Percentiles rank a stretch among this genome's conserved stretches.
These are phyloP conservation scores for Scomber colias DNA, from an alignment of 2,113 vertebrate genomes.

Conservation along the genomic window DNA sequence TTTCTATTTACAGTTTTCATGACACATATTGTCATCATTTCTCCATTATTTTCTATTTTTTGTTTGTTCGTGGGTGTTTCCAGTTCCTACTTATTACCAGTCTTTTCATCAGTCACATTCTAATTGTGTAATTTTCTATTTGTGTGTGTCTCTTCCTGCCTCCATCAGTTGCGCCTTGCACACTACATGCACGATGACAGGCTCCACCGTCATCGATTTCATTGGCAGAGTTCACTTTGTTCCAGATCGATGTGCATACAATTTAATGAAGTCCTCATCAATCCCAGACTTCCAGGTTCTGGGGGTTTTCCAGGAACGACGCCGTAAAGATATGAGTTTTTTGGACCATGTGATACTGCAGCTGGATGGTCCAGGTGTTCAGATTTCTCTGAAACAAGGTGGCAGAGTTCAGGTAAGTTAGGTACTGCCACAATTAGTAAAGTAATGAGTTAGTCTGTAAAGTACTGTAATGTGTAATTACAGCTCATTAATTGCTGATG, in stretches of 20 bases:
- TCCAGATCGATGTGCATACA: constrained; percentile 51
- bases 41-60: no score
- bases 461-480: no score
- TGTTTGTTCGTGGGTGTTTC: no score
- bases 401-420: constrained; percentile 42
- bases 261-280: neutral
- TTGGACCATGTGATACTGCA: constrained; percentile 45
- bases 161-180: constrained; percentile 39
- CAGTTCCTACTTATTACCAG: no score
- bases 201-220: constrained; percentile 30
- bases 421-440: neutral
- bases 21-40: no score
- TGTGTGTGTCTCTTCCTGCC: neutral
- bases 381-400: constrained; percentile 48
- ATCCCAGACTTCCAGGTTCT: constrained; percentile 30
- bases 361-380: neutral
- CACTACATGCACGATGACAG: constrained; percentile 40
- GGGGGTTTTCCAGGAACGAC: constrained; percentile 50
- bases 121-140: neutral
- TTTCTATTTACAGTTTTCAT: no score
- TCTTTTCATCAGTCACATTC: neutral
- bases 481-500: no score
- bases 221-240: constrained; percentile 13
- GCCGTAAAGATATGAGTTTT: constrained; percentile 51
- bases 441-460: neutral